Percentiles rank a stretch among this genome's conserved stretches.
These are phyloP conservation scores for Leptinotarsa juncta DNA, from an alignment of 2,888 invertebrate genomes.

Conservation along the genomic window DNA sequence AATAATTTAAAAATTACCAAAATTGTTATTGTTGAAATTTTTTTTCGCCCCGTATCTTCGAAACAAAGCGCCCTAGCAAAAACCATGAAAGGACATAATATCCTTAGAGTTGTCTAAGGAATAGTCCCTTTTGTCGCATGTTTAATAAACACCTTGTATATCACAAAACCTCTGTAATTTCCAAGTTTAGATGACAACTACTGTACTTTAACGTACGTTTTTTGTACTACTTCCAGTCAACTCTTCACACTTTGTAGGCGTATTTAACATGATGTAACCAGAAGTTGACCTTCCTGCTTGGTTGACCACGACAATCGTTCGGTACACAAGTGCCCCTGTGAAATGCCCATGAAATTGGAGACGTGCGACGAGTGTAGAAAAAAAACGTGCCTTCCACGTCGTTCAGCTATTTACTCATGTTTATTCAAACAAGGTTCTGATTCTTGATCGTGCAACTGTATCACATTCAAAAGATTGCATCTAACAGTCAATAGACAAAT, in stretches of 20 bases:
- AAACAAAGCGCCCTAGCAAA: no score
- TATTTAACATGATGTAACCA: conserved; percentile 6
- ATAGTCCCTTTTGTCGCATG: no score
- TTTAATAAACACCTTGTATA: no score
- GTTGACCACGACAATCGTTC: conserved; percentile 5
- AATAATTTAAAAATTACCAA: no score
- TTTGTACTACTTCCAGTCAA: neutral
- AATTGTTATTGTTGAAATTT: no score
- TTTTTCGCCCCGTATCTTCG: no score
- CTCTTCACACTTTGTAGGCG: neutral
- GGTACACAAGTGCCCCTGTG: neutral
- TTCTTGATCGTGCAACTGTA: neutral
- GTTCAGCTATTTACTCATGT: neutral
- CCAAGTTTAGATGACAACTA: no score
- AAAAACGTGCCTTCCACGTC: neutral
- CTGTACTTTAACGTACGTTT: no score
- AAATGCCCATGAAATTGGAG: conserved; percentile 13
- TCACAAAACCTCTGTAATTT: no score
- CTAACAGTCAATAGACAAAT: neutral
- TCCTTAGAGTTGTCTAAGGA: no score
- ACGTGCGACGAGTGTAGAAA: neutral
- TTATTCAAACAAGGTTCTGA: neutral
- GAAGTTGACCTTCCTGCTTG: conserved; percentile 32
- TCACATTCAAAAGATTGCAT: neutral
- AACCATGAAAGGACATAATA: no score